Percentiles rank a stretch among this genome's conserved stretches.
phyloP scores from a whole-genome alignment of 2,113 vertebrate genomes.

The Vulpes lagopus region DNA sequence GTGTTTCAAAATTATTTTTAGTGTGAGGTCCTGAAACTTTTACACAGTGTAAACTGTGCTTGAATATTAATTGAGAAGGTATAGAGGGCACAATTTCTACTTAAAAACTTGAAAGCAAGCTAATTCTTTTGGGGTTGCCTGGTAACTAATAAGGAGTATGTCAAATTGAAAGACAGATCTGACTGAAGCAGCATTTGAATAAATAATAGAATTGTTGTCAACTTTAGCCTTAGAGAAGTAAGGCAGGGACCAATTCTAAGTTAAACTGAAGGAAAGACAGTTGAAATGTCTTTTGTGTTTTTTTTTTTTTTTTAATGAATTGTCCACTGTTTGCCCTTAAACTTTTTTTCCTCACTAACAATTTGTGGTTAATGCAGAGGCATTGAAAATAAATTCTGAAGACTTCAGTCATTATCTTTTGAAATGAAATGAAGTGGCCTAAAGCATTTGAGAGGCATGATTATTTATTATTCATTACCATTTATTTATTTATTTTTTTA shows the following conservation, averaged over 20 bases:
- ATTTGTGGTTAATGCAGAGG: constrained; percentile 20
- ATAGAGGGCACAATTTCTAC: constrained; percentile 48
- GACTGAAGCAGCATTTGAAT: constrained; percentile 55
- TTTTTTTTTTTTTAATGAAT: not conserved
- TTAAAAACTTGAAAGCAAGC: constrained; percentile 62
- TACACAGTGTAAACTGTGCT: constrained; percentile 62
- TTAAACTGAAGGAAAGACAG: constrained; percentile 34
- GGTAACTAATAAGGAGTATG: constrained; percentile 68
- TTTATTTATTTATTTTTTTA: constrained; percentile 47
- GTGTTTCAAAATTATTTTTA: constrained; percentile 47
- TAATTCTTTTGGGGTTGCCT: constrained; percentile 72
- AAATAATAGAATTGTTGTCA: constrained; percentile 74
- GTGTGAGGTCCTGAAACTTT: constrained; percentile 39
- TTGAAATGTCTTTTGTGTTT: not conserved
- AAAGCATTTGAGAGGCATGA: not conserved
- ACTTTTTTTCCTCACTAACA: constrained; percentile 23
- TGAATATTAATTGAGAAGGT: constrained; percentile 68
- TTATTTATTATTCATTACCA: constrained; percentile 35
- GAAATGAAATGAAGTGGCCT: not conserved
- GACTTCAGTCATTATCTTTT: constrained; percentile 7
- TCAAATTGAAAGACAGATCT: constrained; percentile 65
- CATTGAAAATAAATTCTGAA: not conserved
- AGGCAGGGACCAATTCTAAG: constrained; percentile 11
- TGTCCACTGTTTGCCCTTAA: constrained; percentile 1
- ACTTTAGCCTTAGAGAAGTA: constrained; percentile 59